phyloP scores from a whole-genome alignment of 1,140 invertebrate species.

The Lucilia sericata region DNA sequence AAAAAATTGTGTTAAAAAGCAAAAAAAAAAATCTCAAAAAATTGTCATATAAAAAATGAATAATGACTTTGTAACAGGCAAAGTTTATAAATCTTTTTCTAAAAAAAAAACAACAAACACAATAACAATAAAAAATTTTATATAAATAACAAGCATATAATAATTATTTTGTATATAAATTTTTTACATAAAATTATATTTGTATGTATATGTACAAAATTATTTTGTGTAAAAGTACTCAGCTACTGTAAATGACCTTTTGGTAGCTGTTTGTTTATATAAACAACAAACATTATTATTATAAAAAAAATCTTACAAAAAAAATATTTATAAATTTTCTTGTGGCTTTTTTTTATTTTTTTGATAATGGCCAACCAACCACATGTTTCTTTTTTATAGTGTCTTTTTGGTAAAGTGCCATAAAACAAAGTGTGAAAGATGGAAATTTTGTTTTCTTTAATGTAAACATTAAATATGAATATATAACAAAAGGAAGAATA shows the following conservation, averaged over 20 bases:
- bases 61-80: background rate
- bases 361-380: constrained; percentile 6
- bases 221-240: too few species aligned
- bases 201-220: too few species aligned
- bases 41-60: constrained; percentile 26
- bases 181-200: background rate
- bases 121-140: too few species aligned
- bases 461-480: constrained; percentile 1
- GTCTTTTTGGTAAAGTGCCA: background rate
- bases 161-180: background rate
- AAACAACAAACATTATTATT: background rate
- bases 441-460: background rate
- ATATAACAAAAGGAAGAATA: background rate
- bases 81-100: constrained; percentile 17
- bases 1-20: background rate
- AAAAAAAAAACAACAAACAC: background rate
- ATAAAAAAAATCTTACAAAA: background rate
- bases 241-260: constrained; percentile 17
- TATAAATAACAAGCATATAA: too few species aligned
- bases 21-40: background rate
- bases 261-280: background rate
- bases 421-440: constrained; percentile 13
- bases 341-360: background rate
- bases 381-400: background rate
- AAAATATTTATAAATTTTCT: background rate